Evolutionary conservation across 2,888 invertebrate species (phyloP).

Genomic region (Coecobrya sp.): DNA sequence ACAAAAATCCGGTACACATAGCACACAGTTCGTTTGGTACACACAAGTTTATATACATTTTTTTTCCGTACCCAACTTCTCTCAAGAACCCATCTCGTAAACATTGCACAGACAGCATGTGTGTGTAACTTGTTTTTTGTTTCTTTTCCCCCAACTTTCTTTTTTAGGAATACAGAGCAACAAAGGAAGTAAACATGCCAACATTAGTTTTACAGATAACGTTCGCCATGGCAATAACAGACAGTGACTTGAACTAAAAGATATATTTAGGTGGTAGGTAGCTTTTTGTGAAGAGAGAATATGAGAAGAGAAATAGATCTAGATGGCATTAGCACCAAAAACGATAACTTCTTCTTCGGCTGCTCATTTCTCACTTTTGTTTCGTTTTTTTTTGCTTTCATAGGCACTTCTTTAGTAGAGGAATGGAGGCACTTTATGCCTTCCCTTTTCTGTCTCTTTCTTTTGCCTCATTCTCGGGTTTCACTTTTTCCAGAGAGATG

Average conservation of each 20-base stretch:
- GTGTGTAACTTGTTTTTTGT: background rate
- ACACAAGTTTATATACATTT: too few relatives aligned
- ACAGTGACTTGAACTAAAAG: conserved; percentile 21
- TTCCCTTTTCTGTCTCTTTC: background rate
- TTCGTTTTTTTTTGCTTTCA: conserved; percentile 20
- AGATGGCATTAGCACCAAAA: conserved; percentile 64
- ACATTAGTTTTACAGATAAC: conserved; percentile 73
- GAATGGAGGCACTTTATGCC: background rate
- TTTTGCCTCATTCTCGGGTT: conserved; percentile 29
- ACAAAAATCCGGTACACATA: too few relatives aligned
- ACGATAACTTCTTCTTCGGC: conserved; percentile 67
- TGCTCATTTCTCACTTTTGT: conserved; percentile 78
- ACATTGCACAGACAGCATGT: too few relatives aligned
- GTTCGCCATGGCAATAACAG: background rate
- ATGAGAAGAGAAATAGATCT: conserved; percentile 13
- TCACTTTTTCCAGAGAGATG: background rate
- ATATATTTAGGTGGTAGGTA: too few relatives aligned
- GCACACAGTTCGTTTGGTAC: too few relatives aligned
- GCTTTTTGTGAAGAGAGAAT: conserved; percentile 23
- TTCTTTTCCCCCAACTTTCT: background rate
- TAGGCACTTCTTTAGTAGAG: background rate
- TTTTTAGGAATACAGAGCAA: background rate
- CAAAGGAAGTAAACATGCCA: conserved; percentile 70
- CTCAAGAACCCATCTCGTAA: too few relatives aligned
- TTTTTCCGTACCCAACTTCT: too few relatives aligned